Percentiles rank a stretch among this genome's conserved stretches.
Evolutionary conservation across 2,888 invertebrate genomes (phyloP).

Genomic region (Pandemis cinnamomeana): DNA sequence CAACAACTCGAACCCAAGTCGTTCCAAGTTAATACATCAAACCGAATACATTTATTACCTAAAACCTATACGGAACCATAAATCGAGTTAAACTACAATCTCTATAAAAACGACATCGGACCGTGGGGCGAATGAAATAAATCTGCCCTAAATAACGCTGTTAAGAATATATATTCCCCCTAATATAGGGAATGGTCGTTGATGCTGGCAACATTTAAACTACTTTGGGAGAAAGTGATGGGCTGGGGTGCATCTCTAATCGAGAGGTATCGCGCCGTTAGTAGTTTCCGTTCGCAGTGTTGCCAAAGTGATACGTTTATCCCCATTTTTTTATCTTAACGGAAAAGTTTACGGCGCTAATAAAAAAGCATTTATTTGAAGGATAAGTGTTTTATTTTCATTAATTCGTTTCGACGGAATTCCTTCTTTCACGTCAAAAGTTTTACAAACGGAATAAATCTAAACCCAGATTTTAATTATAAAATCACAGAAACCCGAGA

Average conservation of each 20-base stretch:
- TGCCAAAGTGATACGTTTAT: conserved; percentile 27
- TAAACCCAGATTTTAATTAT: conserved; percentile 25
- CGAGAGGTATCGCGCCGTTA: conserved; percentile 44
- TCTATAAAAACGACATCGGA: conserved; percentile 53
- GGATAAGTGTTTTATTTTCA: neutral
- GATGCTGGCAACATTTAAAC: conserved; percentile 70
- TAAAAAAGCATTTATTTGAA: neutral
- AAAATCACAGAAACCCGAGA: conserved; percentile 16
- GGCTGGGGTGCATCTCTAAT: conserved; percentile 56
- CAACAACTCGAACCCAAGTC: conserved; percentile 14
- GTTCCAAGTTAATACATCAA: conserved; percentile 35
- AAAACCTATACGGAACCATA: conserved; percentile 46
- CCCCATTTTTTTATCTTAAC: neutral
- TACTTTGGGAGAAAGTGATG: conserved; percentile 54
- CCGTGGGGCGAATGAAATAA: conserved; percentile 63
- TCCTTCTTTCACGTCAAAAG: conserved; percentile 5
- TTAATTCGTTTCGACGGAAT: conserved; percentile 8
- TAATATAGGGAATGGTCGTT: conserved; percentile 57
- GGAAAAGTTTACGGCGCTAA: neutral
- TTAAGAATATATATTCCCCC: conserved; percentile 69
- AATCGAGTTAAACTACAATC: conserved; percentile 48
- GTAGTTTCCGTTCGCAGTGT: conserved; percentile 36
- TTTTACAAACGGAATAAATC: conserved; percentile 14
- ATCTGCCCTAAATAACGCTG: conserved; percentile 72
- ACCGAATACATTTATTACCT: conserved; percentile 38